Base-by-base conservation (phyloP, 2,113 vertebrate species). In the Hypomesus transpacificus region DNA sequence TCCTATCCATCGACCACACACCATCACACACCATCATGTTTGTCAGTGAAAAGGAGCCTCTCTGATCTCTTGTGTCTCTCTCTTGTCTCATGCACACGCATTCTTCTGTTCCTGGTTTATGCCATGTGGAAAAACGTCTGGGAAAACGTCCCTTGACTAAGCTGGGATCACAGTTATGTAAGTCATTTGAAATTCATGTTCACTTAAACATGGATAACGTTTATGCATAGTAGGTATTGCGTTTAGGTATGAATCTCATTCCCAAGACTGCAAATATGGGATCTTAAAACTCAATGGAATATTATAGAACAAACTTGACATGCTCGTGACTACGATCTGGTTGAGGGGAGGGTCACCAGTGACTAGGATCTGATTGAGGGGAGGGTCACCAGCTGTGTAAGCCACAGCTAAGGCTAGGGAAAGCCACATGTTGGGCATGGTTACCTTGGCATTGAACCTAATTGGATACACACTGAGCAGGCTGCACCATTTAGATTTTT, bases 351-450 rank as follows among this genome's bases (percentile, higher is more conserved):
- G 31, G 31, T 34, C 31, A 34, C 77, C 73, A 74, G 75, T 71
- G 70, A 52, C n/a, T 75, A 81, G 56, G 78, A 84, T 86, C 73
- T 87, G 77, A 84, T 81, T 76, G 76, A 73, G 76, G 76, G 31
- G 69, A 80, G 73, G 79, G 81, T 69, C 87, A 85, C 77, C 88
- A 86, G 79, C 87, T 86, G 84, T 84, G 80, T 83, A 85, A 85
- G 83, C 81, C 71, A 70, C 77, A 83, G 73, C 76, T 78, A 81
- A 87, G 75, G 70, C 81, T 79, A 50, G 69, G 64, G 69, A 83
- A 84, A 79, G 70, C 81, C 69, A 78, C 31, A 79, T 14, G 51
- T 74, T 79, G 77, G 80, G 71, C 81, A 74, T 64, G 76, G 68
- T 75, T 81, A 77, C 74, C 76, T 61, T 68, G 2, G 54, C 68